A percentile compares a stretch with the other conserved stretches of the same genome.
Evolutionary conservation across 2,888 invertebrate genomes (phyloP).

Genomic region (Microctonus aethiopoides): DNA sequence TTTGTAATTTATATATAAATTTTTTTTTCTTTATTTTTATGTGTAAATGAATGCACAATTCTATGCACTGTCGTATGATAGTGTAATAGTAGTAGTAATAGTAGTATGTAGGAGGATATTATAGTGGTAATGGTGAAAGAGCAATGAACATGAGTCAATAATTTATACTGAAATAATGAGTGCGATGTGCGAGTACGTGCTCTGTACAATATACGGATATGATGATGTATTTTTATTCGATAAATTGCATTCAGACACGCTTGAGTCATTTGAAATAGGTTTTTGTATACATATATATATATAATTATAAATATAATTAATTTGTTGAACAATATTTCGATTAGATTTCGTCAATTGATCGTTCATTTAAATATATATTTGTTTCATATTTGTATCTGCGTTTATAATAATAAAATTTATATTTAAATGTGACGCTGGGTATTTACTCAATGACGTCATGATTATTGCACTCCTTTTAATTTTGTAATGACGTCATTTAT

Average conservation of each 20-base stretch:
- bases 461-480: not conserved
- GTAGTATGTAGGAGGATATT: no score
- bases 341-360: not conserved
- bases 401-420: not conserved
- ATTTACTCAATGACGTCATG: not conserved
- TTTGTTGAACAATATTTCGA: not conserved
- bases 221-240: not conserved
- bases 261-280: not conserved
- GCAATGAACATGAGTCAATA: constrained; percentile 21
- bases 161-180: constrained; percentile 16
- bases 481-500: not conserved
- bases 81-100: no score
- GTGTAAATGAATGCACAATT: no score
- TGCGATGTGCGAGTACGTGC: not conserved
- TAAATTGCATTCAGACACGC: not conserved
- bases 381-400: not conserved
- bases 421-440: not conserved
- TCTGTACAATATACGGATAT: not conserved
- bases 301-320: not conserved
- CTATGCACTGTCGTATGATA: no score
- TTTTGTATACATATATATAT: no score
- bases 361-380: no score
- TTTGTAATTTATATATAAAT: no score
- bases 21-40: no score
- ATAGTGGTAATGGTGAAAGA: no score